These are phyloP conservation scores for Pseudopleuronectes americanus DNA, from an alignment of 2,797 vertebrate species.

Conservation along the genomic window DNA sequence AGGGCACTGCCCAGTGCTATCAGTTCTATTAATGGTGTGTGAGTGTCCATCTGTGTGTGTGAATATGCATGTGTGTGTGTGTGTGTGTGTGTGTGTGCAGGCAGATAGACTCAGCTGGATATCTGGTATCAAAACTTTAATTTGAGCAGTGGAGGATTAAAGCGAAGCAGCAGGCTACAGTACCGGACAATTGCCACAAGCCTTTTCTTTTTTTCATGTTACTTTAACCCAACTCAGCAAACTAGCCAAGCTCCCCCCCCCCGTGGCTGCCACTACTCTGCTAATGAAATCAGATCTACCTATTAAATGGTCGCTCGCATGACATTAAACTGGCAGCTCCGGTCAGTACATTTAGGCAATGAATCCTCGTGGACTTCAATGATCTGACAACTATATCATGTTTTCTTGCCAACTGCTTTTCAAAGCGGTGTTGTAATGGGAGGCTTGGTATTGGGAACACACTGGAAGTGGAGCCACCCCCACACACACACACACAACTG, in stretches of 20 bases:
- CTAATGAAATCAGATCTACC: slow-evolving; percentile 90
- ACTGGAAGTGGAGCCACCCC: background rate
- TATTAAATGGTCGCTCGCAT: slow-evolving; percentile 84
- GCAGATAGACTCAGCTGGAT: slow-evolving; percentile 72
- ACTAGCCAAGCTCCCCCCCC: slow-evolving; percentile 62
- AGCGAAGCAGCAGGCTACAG: slow-evolving; percentile 63
- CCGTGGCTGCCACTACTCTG: slow-evolving; percentile 80
- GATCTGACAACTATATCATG: slow-evolving; percentile 5
- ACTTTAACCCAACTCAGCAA: slow-evolving; percentile 62
- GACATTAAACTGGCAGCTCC: slow-evolving; percentile 72
- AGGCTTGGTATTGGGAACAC: background rate
- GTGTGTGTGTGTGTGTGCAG: slow-evolving; percentile 9
- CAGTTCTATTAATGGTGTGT: slow-evolving; percentile 76
- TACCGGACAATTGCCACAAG: slow-evolving; percentile 66
- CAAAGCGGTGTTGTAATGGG: slow-evolving; percentile 11
- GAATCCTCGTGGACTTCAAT: slow-evolving; percentile 48
- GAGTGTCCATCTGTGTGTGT: slow-evolving; percentile 9
- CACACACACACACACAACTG: too few species aligned
- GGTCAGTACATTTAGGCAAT: slow-evolving; percentile 68
- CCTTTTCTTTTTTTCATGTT: slow-evolving; percentile 18
- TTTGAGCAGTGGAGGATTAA: slow-evolving; percentile 83
- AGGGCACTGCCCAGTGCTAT: slow-evolving; percentile 81
- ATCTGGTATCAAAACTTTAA: slow-evolving; percentile 84
- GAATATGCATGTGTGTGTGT: background rate
- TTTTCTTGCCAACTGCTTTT: slow-evolving; percentile 16